Evolutionary conservation across 2,888 invertebrate genomes (phyloP), one percentile per base, ranked within the genome.

Genomic region (Aspidiotus rigidus): DNA sequence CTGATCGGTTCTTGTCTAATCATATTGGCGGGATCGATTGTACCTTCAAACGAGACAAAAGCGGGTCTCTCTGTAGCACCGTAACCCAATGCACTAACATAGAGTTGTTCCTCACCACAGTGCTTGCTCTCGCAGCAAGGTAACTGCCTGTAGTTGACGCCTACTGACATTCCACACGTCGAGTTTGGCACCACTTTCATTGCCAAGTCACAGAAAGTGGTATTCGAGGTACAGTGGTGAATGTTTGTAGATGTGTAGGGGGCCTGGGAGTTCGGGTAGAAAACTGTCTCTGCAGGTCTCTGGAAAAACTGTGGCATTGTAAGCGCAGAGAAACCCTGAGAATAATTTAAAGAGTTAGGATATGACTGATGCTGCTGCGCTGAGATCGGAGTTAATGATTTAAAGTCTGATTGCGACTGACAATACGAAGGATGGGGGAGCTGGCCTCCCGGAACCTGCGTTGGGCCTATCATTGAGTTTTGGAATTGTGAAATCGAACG

Each of bases 401-500:
- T 74, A 70, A 72, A 72, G 71, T 69, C 72, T 70, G 54, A 62
- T 56, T 39, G 40, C 64, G 64, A 59, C 73, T 64, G 73, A 72
- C 39, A 55, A 70, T 42, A 59, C 16, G 62, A 71, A 53, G 59
- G 66, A 59, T 74, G 75, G 62, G 86, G 89, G 89, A 90, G 28
- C 2, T 28, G 90, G 90, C 89, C 90, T 89, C 90, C 89, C 90
- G 89, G 87, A 83, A 85, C 85, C 84, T 85, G 88, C 87, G 90
- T 90, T 89, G 88, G 90, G 88, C 90, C 90, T 90, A 90, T 90
- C 85, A 89, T 88, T 89, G 89, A 89, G 90, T 91, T 91, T 90
- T 90, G 90, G 90, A 90, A 88, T 90, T 88, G 88, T 82, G 85
- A 67, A 64, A 60, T 60, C 71, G 69, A 71, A 71, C 66, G 69